phyloP scores from a whole-genome alignment of 64 coral and sea anemone genomes.

The Montipora foliosa region DNA sequence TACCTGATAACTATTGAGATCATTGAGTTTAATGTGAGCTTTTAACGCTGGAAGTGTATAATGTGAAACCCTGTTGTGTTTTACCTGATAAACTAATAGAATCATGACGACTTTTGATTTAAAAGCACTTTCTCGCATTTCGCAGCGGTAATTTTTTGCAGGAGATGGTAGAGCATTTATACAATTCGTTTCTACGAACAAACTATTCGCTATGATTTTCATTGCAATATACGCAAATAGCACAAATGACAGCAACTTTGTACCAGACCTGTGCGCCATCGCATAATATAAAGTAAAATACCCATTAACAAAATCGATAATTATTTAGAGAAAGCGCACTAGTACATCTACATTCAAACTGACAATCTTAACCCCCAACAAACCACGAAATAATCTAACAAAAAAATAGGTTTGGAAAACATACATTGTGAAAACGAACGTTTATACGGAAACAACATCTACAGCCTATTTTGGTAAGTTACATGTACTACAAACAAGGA shows the following conservation, averaged over 20 bases:
- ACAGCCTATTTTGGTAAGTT: background rate
- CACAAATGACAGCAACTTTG: background rate
- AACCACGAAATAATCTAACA: background rate
- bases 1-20: background rate
- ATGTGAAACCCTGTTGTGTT: too few species aligned
- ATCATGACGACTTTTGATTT: background rate
- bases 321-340: background rate
- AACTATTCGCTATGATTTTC: too few species aligned
- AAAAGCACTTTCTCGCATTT: background rate
- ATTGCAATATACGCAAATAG: background rate
- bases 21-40: background rate
- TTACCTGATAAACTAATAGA: background rate
- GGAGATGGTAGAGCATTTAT: background rate
- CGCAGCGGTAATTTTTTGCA: background rate
- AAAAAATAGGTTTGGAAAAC: background rate
- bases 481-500: background rate
- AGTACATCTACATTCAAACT: background rate
- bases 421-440: background rate
- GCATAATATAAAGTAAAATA: background rate
- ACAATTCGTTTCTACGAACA: too few species aligned
- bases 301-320: too few species aligned
- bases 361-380: background rate
- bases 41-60: background rate
- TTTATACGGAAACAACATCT: background rate
- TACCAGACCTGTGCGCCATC: background rate